Evolutionary conservation across 53 echinoderm and acorn worm species (phyloP).

Genomic region (Temnopleurus reevesii): DNA sequence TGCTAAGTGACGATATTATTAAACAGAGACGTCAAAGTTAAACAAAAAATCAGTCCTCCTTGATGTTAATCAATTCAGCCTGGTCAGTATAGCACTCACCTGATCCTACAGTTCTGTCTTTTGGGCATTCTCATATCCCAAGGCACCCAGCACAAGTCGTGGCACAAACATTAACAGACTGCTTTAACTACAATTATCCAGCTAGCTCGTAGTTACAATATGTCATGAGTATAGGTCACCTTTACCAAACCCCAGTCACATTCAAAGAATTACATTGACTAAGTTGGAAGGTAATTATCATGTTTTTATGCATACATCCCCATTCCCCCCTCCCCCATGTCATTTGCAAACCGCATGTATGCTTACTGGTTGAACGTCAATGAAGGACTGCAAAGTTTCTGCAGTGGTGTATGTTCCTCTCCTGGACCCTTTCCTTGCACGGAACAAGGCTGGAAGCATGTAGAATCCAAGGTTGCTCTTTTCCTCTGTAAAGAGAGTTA

Average conservation of each 20-base stretch:
- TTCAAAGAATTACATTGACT: conserved; percentile 5
- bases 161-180: too few relatives aligned
- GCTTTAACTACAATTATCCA: too few relatives aligned
- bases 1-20: too few relatives aligned
- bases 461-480: conserved; percentile 42
- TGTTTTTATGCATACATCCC: background rate
- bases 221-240: background rate
- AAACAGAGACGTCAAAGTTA: too few relatives aligned
- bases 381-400: conserved; percentile 28
- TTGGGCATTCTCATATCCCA: too few relatives aligned
- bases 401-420: conserved; percentile 31
- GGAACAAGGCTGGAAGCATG: conserved; percentile 35
- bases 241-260: background rate
- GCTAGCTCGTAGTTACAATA: too few relatives aligned
- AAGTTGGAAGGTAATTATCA: background rate
- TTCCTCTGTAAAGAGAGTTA: conserved; percentile 10
- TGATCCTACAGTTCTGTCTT: too few relatives aligned
- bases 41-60: too few relatives aligned
- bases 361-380: conserved; percentile 14
- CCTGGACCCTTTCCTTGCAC: conserved; percentile 21
- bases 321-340: background rate
- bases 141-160: too few relatives aligned
- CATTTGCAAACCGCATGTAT: conserved; percentile 5
- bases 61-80: too few relatives aligned
- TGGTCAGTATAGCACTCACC: too few relatives aligned